A percentile compares a stretch with the other conserved stretches of the same genome.
Conservation (phyloP, 2,888 invertebrate genomes). For the Drosophila acutilabella region DNA sequence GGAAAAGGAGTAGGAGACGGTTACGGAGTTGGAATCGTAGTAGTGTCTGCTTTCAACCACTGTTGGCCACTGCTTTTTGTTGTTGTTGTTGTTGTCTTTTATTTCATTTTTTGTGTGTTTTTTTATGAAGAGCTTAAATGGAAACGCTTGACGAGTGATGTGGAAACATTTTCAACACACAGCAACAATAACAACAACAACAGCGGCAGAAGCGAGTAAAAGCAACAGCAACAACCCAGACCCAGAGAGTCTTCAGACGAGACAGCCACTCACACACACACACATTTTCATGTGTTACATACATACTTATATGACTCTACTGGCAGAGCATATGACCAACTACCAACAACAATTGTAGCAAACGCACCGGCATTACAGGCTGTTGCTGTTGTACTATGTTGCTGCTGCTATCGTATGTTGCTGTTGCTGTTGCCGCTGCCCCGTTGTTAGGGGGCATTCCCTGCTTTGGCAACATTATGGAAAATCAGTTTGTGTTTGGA, state of each 20-base stretch:
- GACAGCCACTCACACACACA: conserved; percentile 45
- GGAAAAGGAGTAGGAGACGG: conserved; percentile 12
- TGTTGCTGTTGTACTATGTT: conserved; percentile 57
- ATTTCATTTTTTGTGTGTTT: conserved; percentile 40
- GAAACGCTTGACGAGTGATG: conserved; percentile 85
- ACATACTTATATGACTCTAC: conserved; percentile 27
- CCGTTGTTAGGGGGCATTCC: conserved; percentile 80
- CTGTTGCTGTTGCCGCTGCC: conserved; percentile 52
- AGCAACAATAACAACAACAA: conserved; percentile 15
- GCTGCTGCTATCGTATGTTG: conserved; percentile 42
- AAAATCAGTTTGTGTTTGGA: conserved; percentile 80
- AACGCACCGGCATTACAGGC: conserved; percentile 78
- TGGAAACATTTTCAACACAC: conserved; percentile 84
- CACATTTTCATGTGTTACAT: neutral
- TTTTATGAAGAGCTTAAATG: conserved; percentile 73
- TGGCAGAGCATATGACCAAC: conserved; percentile 54
- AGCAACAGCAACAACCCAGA: conserved; percentile 56
- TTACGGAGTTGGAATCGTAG: conserved; percentile 33
- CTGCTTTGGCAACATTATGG: conserved; percentile 75
- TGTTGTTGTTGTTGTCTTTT: conserved; percentile 52
- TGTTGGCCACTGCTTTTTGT: conserved; percentile 32
- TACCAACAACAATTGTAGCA: conserved; percentile 32
- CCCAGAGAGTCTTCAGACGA: conserved; percentile 66
- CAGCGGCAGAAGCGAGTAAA: conserved; percentile 32
- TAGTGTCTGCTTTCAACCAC: conserved; percentile 72